Evolutionary conservation across 2,888 invertebrate species (phyloP).

Genomic region (Cantharis nigra): DNA sequence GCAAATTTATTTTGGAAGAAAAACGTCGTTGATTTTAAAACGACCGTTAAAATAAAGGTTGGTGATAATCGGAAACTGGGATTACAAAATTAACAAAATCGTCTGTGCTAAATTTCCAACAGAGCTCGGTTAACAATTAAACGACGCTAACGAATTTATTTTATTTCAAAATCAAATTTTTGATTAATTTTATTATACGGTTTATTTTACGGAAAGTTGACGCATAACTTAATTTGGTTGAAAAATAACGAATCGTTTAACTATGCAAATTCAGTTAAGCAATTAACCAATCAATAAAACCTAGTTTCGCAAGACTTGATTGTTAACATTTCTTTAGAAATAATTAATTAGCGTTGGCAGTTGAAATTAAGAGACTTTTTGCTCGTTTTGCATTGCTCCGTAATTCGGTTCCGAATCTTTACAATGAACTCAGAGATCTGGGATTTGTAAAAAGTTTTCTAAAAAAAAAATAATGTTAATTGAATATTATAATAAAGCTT

Average conservation of each 20-base stretch:
- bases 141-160: background rate
- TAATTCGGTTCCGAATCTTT: background rate
- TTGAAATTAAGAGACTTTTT: background rate
- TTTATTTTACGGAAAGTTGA: background rate
- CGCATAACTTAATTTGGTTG: background rate
- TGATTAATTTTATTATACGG: background rate
- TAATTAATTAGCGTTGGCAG: background rate
- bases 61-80: background rate
- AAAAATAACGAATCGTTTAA: background rate
- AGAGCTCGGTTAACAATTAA: background rate
- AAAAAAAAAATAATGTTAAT: background rate
- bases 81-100: background rate
- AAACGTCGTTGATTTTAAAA: background rate
- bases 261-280: background rate
- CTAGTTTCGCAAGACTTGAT: background rate
- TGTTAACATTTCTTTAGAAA: background rate
- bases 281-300: background rate
- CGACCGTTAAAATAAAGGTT: background rate
- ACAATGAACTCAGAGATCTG: background rate
- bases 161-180: background rate
- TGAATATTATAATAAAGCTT: background rate
- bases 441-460: background rate
- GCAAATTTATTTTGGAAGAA: background rate
- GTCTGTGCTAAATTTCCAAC: background rate
- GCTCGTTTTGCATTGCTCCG: background rate